These are phyloP conservation scores for Sander lucioperca DNA, from an alignment of 2,113 vertebrate species.

Conservation along the genomic window DNA sequence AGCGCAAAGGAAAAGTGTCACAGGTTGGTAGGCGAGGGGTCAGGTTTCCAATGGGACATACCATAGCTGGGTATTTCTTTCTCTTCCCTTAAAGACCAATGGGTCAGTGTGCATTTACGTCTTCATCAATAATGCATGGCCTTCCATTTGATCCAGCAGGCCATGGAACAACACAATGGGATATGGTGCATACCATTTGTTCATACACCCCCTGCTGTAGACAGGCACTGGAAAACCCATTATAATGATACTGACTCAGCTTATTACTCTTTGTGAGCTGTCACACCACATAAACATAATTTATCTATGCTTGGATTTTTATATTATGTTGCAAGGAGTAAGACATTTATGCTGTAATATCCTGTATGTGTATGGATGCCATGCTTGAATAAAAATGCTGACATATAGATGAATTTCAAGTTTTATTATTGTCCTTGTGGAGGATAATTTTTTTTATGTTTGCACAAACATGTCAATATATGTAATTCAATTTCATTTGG, in stretches of 20 bases:
- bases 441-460: neutral
- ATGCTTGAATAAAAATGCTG: neutral
- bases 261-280: neutral
- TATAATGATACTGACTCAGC: slow-evolving; percentile 29
- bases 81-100: slow-evolving; percentile 22
- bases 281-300: neutral
- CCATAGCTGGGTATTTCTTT: neutral
- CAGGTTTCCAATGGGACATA: slow-evolving; percentile 30
- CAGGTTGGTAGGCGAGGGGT: slow-evolving; percentile 8
- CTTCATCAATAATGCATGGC: slow-evolving; percentile 75
- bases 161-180: slow-evolving; percentile 55
- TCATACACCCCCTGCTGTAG: slow-evolving; percentile 48
- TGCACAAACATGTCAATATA: neutral
- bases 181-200: slow-evolving; percentile 32
- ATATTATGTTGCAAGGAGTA: neutral
- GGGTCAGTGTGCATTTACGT: slow-evolving; percentile 68
- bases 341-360: neutral
- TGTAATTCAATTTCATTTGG: neutral
- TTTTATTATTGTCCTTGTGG: neutral
- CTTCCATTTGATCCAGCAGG: slow-evolving; percentile 68
- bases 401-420: neutral
- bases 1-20: neutral
- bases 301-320: neutral
- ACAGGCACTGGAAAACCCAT: neutral
- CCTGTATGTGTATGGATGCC: neutral